Evolutionary conservation across 2,888 invertebrate species (phyloP), one percentile per base, ranked within the genome.

Genomic region (Drosophila nr. perissopoda): DNA sequence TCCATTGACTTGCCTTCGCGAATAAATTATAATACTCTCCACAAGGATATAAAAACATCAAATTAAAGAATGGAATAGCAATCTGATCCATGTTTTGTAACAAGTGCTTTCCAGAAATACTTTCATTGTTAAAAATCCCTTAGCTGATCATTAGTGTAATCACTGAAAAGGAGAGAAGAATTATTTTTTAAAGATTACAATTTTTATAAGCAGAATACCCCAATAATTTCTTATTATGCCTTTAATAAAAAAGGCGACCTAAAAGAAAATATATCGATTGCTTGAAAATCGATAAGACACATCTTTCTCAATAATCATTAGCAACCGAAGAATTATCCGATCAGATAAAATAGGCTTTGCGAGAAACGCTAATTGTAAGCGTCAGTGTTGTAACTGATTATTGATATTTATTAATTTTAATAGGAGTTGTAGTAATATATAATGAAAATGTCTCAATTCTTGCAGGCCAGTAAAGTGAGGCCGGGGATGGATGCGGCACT

Each of bases 391-490:
- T 4, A 40, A n/a, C 40, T n/a, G n/a, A n/a, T n/a, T n/a, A 10
- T 40, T n/a, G n/a, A 21, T 11, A 42, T 10, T 21, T 6, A 42
- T 42, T 42, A 1, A 42, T 13, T 21, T 21, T 4, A 21, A 40
- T 40, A 4, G 2, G 2, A 21, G 11, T 11, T n/a, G 4, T 13
- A 42, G 42, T 21, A 40, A 16, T 18, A 3, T 21, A 10, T 40
- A 16, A 0, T 21, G 29, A 16, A n/a, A 57, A 31, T 18, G 4
- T 18, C 0, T 7, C 2, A 10, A 53, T 33, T 27, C 1, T 73
- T 68, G 11, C 64, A 79, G 76, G 48, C 38, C 4, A 21, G 11
- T 21, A 74, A 75, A 49, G 29, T 1, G 29, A 60, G 76, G 8
- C 18, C 38, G 0, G 66, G 61, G 2, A 76, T 76, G 81, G 80